Conservation (phyloP, 2,113 vertebrate species). For the Platichthys flesus region DNA sequence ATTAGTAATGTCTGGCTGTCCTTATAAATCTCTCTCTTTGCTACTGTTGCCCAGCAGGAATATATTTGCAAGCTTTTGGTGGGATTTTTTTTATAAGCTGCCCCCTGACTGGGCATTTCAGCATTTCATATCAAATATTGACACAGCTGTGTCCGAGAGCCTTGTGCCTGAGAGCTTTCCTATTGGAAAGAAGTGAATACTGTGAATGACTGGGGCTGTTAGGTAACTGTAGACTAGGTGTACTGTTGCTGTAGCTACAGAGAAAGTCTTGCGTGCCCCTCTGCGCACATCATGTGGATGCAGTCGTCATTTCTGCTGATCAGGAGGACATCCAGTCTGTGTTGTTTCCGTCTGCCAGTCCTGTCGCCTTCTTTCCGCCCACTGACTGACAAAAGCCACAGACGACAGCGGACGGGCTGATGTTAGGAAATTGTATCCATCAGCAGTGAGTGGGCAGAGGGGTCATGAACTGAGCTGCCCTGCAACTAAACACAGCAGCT, state of each 20-base stretch:
- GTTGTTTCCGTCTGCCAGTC: conserved; percentile 73
- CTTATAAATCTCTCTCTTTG: neutral
- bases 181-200: neutral
- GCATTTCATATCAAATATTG: conserved; percentile 56
- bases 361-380: conserved; percentile 62
- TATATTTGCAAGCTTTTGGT: conserved; percentile 2
- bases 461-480: conserved; percentile 53
- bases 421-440: conserved; percentile 62
- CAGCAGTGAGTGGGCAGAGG: conserved; percentile 58
- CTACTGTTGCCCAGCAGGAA: conserved; percentile 8
- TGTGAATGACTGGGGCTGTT: neutral
- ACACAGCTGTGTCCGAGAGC: conserved; percentile 55
- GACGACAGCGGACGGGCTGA: conserved; percentile 48
- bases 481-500: conserved; percentile 24
- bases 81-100: conserved; percentile 24
- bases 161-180: neutral
- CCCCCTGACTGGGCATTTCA: conserved; percentile 11
- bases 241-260: neutral
- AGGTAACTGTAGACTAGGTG: conserved; percentile 10
- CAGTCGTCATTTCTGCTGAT: conserved; percentile 64
- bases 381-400: conserved; percentile 69
- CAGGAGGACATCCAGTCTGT: conserved; percentile 69
- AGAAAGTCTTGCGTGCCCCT: conserved; percentile 15
- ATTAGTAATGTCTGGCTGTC: neutral
- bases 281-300: conserved; percentile 38